phyloP scores from a whole-genome alignment of 2,797 vertebrate genomes.

The Falco columbarius region DNA sequence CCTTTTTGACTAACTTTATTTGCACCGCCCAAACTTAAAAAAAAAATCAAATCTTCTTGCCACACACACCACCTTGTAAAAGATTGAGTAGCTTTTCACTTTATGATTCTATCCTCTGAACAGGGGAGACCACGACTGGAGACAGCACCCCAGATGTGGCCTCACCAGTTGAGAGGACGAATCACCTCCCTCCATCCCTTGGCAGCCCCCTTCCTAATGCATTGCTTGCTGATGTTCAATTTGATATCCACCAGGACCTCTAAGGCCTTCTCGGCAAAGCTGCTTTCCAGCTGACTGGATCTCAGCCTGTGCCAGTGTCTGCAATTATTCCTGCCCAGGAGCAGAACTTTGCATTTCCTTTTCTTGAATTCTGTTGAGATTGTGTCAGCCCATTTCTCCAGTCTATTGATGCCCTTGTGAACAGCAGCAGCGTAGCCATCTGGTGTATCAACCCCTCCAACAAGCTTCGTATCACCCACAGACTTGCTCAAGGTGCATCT shows the following conservation, averaged over 20 bases:
- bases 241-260: not conserved
- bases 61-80: not conserved
- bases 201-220: not conserved
- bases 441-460: not conserved
- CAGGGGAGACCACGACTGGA: not conserved
- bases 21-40: not conserved
- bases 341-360: not conserved
- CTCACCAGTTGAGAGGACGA: not conserved
- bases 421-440: not conserved
- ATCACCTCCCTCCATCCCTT: not conserved
- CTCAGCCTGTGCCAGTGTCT: not conserved
- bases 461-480: not conserved
- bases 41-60: not conserved
- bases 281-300: not conserved
- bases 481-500: not conserved
- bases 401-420: not conserved
- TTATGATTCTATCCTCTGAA: not conserved
- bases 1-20: not conserved
- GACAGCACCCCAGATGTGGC: not conserved
- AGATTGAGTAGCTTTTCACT: not conserved
- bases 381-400: not conserved
- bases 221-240: not conserved
- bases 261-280: not conserved
- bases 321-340: not conserved
- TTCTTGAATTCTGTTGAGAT: not conserved